Percentiles rank a stretch among this genome's conserved stretches.
phyloP scores from a whole-genome alignment of 64 coral and sea anemone genomes.

The Cladopsammia gracilis region DNA sequence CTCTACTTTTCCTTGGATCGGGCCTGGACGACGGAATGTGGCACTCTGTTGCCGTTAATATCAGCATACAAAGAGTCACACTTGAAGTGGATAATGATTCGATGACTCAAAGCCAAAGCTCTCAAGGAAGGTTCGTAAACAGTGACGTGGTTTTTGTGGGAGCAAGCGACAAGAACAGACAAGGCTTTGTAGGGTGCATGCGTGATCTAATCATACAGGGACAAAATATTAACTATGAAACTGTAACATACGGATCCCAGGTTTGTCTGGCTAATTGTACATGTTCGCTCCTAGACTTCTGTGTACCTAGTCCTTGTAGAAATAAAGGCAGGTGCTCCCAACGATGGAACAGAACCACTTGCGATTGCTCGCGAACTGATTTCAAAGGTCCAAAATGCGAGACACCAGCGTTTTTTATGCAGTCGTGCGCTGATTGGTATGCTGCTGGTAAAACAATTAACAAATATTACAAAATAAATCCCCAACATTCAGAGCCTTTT shows the following conservation, averaged over 20 bases:
- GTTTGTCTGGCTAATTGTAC: not conserved
- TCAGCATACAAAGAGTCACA: constrained; percentile 45
- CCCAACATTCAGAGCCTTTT: constrained; percentile 63
- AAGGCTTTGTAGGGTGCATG: constrained; percentile 87
- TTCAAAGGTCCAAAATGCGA: constrained; percentile 71
- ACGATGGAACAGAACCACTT: constrained; percentile 1
- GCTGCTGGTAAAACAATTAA: constrained; percentile 51
- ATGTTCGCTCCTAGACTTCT: constrained; percentile 62
- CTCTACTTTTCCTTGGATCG: constrained; percentile 40
- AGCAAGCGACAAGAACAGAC: not conserved
- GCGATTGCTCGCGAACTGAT: constrained; percentile 68
- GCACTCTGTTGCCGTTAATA: constrained; percentile 68
- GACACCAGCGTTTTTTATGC: constrained; percentile 65
- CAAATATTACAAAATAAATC: constrained; percentile 70
- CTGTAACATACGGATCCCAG: not conserved
- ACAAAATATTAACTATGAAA: constrained; percentile 27
- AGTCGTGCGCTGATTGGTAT: constrained; percentile 86
- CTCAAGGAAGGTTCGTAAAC: constrained; percentile 54
- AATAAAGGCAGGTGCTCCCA: constrained; percentile 79
- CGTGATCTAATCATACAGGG: constrained; percentile 71
- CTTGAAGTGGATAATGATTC: constrained; percentile 62
- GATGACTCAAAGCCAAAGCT: not conserved
- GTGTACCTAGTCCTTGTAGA: constrained; percentile 85
- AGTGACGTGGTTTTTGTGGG: constrained; percentile 60
- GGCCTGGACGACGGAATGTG: constrained; percentile 75